These are phyloP conservation scores for Plodia interpunctella DNA, from an alignment of 1,140 invertebrate genomes.

Conservation along the genomic window DNA sequence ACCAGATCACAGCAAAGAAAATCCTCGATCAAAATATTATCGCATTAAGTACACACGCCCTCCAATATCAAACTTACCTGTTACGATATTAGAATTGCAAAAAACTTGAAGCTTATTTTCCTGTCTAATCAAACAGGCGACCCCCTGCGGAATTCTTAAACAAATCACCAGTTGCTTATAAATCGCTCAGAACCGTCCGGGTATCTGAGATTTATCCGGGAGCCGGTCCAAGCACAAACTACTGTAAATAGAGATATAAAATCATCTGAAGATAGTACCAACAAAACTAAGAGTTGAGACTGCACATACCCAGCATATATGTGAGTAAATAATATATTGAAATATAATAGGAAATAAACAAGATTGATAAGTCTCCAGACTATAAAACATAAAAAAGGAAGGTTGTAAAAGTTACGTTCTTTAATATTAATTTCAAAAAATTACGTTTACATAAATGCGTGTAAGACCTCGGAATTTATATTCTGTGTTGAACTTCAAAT, in stretches of 20 bases:
- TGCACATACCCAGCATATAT: too few relatives aligned
- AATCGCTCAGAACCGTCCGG: conserved; percentile 43
- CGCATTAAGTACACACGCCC: conserved; percentile 4
- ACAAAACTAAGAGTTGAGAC: too few relatives aligned
- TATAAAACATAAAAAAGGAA: too few relatives aligned
- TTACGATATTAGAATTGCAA: conserved; percentile 26
- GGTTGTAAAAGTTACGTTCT: too few relatives aligned
- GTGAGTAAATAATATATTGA: too few relatives aligned
- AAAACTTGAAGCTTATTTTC: conserved; percentile 32
- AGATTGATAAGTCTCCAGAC: too few relatives aligned
- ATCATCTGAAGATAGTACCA: not conserved
- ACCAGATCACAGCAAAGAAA: not conserved
- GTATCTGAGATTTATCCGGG: conserved; percentile 45
- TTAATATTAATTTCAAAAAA: too few relatives aligned
- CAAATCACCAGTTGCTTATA: conserved; percentile 62
- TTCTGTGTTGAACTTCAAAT: too few relatives aligned
- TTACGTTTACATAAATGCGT: too few relatives aligned
- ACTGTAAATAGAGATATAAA: not conserved
- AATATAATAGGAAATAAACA: too few relatives aligned
- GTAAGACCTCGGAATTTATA: too few relatives aligned
- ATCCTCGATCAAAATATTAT: conserved; percentile 1
- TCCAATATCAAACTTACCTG: conserved; percentile 7
- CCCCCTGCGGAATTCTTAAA: conserved; percentile 50
- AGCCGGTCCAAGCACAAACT: not conserved
- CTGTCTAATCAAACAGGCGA: conserved; percentile 32